Conservation (phyloP, 2,113 vertebrate genomes). For the Hippopotamus amphibius region DNA sequence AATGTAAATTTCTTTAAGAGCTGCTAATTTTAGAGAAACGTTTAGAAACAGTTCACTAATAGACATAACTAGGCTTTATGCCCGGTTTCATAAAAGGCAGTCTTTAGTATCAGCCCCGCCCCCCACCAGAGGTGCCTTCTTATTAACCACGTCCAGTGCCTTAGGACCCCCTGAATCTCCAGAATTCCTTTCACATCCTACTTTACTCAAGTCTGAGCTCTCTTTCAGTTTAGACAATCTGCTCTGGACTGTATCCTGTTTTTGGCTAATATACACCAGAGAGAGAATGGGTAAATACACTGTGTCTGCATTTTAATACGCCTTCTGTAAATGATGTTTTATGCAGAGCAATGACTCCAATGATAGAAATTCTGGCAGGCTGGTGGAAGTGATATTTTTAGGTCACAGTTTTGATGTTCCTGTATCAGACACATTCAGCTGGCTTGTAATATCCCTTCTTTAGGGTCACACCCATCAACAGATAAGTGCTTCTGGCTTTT, state of each 20-base stretch:
- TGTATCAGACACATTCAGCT: accelerated
- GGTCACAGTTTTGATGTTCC: neutral
- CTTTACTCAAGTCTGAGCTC: neutral
- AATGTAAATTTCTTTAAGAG: neutral
- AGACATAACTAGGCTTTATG: neutral
- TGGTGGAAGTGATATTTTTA: neutral
- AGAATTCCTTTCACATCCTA: neutral
- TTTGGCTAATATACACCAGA: neutral
- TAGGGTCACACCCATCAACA: neutral
- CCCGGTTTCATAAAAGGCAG: neutral
- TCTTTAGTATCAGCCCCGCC: neutral
- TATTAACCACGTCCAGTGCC: neutral
- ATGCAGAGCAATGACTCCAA: neutral
- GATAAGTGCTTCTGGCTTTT: neutral
- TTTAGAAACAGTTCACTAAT: neutral
- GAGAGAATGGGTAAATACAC: neutral
- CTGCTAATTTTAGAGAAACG: neutral
- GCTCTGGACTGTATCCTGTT: neutral
- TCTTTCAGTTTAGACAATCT: neutral
- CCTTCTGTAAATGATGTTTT: neutral
- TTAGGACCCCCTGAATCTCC: neutral
- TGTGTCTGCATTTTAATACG: neutral
- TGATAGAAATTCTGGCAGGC: neutral
- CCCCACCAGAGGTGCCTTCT: neutral
- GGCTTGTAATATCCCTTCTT: neutral